Conservation (phyloP, 2,888 invertebrate genomes). For the Nephrotoma guestfalica region DNA sequence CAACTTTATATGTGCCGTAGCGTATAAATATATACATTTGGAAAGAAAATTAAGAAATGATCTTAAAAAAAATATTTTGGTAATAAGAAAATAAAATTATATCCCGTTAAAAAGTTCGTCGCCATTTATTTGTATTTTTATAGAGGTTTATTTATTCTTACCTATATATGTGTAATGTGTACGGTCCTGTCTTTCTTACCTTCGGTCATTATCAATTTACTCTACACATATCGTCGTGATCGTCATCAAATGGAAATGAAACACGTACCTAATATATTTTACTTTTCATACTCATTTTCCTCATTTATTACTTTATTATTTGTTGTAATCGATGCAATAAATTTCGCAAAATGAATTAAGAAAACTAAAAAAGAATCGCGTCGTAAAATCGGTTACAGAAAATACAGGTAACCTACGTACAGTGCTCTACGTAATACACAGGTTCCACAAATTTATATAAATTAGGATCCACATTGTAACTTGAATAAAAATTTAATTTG, state of each 20-base stretch:
- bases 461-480: too few relatives aligned
- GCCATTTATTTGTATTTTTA: neutral
- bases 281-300: neutral
- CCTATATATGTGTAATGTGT: neutral
- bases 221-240: neutral
- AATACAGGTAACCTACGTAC: neutral
- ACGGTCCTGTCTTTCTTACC: neutral
- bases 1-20: neutral
- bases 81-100: neutral
- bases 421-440: neutral
- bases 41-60: neutral
- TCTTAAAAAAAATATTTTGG: neutral
- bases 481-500: too few relatives aligned
- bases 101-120: neutral
- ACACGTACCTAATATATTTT: neutral
- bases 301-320: neutral
- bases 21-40: neutral
- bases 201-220: neutral
- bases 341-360: neutral
- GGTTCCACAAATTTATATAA: too few relatives aligned
- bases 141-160: neutral
- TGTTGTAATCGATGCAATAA: neutral
- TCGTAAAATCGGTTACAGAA: neutral
- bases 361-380: neutral
- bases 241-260: neutral